Conservation (phyloP, 2,888 invertebrate species). For the Thyatira batis region DNA sequence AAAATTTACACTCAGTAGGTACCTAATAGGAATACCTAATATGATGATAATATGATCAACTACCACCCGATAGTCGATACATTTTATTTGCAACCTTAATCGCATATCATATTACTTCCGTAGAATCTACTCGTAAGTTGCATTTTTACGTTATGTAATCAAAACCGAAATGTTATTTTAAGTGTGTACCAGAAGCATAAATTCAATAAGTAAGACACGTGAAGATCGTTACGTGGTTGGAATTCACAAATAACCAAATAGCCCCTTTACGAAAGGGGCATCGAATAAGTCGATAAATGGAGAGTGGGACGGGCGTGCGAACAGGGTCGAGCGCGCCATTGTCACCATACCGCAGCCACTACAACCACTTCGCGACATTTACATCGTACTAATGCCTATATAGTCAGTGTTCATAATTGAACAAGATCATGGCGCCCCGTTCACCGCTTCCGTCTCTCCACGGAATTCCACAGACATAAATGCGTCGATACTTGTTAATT, state of each 20-base stretch:
- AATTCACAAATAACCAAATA: conserved; percentile 55
- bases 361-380: conserved; percentile 60
- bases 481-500: conserved; percentile 40
- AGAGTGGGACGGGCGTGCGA: conserved; percentile 74
- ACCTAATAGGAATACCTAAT: too few relatives aligned
- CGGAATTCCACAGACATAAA: conserved; percentile 55
- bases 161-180: background rate
- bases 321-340: conserved; percentile 73
- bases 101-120: too few relatives aligned
- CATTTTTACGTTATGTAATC: too few relatives aligned
- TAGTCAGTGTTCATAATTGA: conserved; percentile 30
- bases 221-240: conserved; percentile 2
- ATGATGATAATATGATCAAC: too few relatives aligned
- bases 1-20: too few relatives aligned
- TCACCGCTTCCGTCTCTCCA: conserved; percentile 70
- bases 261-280: conserved; percentile 55
- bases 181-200: background rate
- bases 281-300: conserved; percentile 68
- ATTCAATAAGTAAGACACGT: background rate
- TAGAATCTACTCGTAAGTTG: background rate
- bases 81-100: too few relatives aligned
- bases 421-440: conserved; percentile 71
- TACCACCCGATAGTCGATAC: too few relatives aligned
- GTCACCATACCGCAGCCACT: conserved; percentile 43
- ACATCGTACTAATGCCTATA: conserved; percentile 26